Percentiles rank a stretch among this genome's conserved stretches.
phyloP scores from a whole-genome alignment of 2,113 vertebrate species.

The Chloebia gouldiae region DNA sequence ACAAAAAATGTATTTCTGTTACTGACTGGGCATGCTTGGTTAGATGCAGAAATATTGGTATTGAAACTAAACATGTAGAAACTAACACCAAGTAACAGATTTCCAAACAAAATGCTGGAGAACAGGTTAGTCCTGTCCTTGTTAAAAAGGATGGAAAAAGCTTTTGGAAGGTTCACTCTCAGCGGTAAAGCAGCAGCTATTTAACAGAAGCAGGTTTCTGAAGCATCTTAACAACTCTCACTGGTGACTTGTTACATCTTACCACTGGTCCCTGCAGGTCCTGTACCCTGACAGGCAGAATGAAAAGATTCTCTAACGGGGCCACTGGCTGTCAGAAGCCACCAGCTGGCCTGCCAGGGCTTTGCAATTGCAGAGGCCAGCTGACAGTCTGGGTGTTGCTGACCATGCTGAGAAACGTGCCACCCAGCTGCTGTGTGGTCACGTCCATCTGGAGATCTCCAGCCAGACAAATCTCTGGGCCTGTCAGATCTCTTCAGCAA shows the following conservation, averaged over 20 bases:
- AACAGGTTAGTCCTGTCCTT: constrained; percentile 29
- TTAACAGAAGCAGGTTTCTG: constrained; percentile 69
- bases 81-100: constrained; percentile 4
- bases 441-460: constrained; percentile 85
- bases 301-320: constrained; percentile 78
- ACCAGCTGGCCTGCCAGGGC: constrained; percentile 86
- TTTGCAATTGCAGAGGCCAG: constrained; percentile 80
- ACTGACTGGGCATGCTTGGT: neutral
- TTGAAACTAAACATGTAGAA: constrained; percentile 1
- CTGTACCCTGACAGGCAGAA: constrained; percentile 80
- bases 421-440: constrained; percentile 92
- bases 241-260: constrained; percentile 76
- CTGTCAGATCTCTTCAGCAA: constrained; percentile 80
- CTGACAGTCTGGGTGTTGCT: constrained; percentile 83
- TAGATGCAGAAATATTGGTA: neutral
- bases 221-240: constrained; percentile 71
- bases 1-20: neutral
- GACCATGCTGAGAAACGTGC: constrained; percentile 85
- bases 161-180: constrained; percentile 40
- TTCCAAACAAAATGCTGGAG: constrained; percentile 15
- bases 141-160: constrained; percentile 43
- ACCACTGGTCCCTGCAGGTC: constrained; percentile 77
- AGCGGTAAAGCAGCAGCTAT: constrained; percentile 35
- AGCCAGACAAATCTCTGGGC: constrained; percentile 85
- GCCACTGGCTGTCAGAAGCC: constrained; percentile 83